Base-by-base conservation (phyloP, 1,140 invertebrate genomes). In the Lepidurus packardi region DNA sequence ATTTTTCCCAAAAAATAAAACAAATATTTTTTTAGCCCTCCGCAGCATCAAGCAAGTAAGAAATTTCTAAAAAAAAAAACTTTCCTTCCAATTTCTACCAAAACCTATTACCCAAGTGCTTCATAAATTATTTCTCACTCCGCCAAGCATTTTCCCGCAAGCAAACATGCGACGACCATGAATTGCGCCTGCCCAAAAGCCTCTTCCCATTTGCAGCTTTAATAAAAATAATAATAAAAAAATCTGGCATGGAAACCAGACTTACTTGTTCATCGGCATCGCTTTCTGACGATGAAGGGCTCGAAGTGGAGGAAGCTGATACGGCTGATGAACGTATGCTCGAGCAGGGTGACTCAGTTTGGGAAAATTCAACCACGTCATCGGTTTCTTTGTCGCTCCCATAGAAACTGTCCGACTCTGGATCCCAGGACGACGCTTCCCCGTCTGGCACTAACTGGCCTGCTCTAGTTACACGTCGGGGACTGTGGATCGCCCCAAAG, bases 321-420 rank as follows among this genome's bases (percentile, higher is more conserved):
- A 65, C 53, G 16, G 53, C 53, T 65, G 53, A 65, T 43, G 65
- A 74, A 10, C 42, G 75, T 41, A 25, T 21, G 13, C 73, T 73
- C 34, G 65, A 74, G 43, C 53, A 42, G 65, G 77, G 73, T n/a
- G 78, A 78, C 7, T 78, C 78, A 10, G 78, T 78, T 21, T 77
- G 75, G 41, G 91, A 92, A 85, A 92, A 92, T 75, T 91, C 90
- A 73, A 91, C 85, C 76, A 88, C 86, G 79, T 92, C 90, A 78
- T 90, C 88, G 44, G 87, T 88, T 80, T 90, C 90, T 83, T 90
- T 90, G 78, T 91, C 89, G 81, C 87, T 88, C 47, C 88, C 89
- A 83, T 89, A 90, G 85, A 89, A 90, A 84, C 88, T 90, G 82
- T 89, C 88, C 80, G 85, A 85, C 11, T 77, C 73, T 25, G 73